Percentiles rank a stretch among this genome's conserved stretches.
Evolutionary conservation across 2,888 invertebrate species (phyloP).

Genomic region (Sycophila texana): DNA sequence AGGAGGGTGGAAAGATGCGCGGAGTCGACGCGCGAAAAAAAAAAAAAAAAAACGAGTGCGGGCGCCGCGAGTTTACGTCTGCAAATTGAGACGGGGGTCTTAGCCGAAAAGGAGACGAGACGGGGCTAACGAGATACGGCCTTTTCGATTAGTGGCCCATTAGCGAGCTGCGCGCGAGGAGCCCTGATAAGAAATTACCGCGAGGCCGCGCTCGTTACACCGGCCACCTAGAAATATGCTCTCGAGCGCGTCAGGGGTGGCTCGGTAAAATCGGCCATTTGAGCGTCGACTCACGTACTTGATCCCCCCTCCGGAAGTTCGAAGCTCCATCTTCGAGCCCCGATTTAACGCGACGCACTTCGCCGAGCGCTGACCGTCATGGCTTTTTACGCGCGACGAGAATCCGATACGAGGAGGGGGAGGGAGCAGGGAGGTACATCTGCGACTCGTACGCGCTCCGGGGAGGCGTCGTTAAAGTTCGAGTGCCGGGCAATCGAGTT

Average conservation of each 20-base stretch:
- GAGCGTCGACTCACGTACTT: constrained; percentile 69
- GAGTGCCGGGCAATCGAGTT: constrained; percentile 35
- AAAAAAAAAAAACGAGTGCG: not conserved
- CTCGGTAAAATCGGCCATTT: constrained; percentile 68
- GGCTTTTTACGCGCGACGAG: constrained; percentile 20
- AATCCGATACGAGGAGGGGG: constrained; percentile 19
- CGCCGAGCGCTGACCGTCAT: constrained; percentile 20
- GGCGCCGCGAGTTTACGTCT: not conserved
- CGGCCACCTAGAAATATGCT: not conserved
- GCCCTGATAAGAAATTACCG: constrained; percentile 15
- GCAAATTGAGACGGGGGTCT: not conserved
- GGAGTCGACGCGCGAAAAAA: constrained; percentile 5
- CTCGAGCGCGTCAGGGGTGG: not conserved
- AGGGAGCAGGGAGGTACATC: too few relatives aligned
- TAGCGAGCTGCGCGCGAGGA: not conserved
- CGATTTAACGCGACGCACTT: constrained; percentile 23
- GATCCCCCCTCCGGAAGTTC: constrained; percentile 32
- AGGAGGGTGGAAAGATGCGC: not conserved
- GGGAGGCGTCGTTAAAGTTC: not conserved
- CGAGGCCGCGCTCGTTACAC: not conserved
- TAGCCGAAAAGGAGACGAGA: not conserved
- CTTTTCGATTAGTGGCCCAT: constrained; percentile 15
- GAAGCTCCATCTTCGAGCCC: not conserved
- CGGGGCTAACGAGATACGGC: constrained; percentile 5
- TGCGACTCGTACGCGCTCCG: not conserved